phyloP scores from a whole-genome alignment of 2,113 vertebrate genomes.

The Periophthalmodon schlosseri region DNA sequence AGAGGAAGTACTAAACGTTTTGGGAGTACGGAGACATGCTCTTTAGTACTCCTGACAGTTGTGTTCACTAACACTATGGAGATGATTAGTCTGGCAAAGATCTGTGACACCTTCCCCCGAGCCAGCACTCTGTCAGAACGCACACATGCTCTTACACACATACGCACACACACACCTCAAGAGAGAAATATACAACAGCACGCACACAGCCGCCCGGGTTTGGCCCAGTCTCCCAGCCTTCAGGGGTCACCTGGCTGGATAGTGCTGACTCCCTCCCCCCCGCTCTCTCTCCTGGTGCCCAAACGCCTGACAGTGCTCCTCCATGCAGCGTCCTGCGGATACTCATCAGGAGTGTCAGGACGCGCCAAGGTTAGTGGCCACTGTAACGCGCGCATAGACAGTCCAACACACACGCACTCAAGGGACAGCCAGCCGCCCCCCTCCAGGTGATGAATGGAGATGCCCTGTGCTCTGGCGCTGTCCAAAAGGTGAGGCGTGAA shows the following conservation, averaged over 20 bases:
- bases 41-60: slow-evolving; percentile 77
- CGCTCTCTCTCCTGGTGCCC: slow-evolving; percentile 63
- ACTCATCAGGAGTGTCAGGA: slow-evolving; percentile 99
- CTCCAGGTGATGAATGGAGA: slow-evolving; percentile 87
- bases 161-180: slow-evolving; percentile 67
- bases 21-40: slow-evolving; percentile 71
- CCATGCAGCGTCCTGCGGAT: slow-evolving; percentile 94
- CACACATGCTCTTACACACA: slow-evolving; percentile 31
- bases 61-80: slow-evolving; percentile 69
- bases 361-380: slow-evolving; percentile 99
- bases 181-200: slow-evolving; percentile 58
- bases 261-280: slow-evolving; percentile 96
- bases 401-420: slow-evolving; percentile 70
- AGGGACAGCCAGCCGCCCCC: slow-evolving; percentile 87
- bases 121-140: slow-evolving; percentile 69
- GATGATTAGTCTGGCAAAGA: slow-evolving; percentile 78
- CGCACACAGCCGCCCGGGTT: slow-evolving; percentile 49
- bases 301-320: slow-evolving; percentile 79
- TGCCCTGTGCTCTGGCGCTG: slow-evolving; percentile 68
- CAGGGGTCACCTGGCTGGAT: slow-evolving; percentile 99
- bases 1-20: slow-evolving; percentile 77
- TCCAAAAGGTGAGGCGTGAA: slow-evolving; percentile 61
- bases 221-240: slow-evolving; percentile 86
- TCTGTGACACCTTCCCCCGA: slow-evolving; percentile 73
- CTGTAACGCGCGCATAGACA: slow-evolving; percentile 80